A percentile compares a stretch with the other conserved stretches of the same genome.
These are phyloP conservation scores for Torymus aiolomorphi DNA, from an alignment of 2,888 invertebrate species.

Conservation along the genomic window DNA sequence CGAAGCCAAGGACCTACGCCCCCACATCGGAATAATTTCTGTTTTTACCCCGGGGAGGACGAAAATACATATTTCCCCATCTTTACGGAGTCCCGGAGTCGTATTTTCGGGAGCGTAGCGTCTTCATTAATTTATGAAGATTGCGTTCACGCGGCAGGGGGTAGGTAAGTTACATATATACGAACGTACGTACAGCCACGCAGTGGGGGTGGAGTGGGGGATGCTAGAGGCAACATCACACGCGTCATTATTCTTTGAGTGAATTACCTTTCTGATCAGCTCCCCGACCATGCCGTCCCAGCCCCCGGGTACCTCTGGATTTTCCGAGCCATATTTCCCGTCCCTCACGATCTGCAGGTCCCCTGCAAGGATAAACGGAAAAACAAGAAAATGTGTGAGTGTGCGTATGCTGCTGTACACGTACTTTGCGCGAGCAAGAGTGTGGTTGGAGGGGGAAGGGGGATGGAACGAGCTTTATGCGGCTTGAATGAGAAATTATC, in stretches of 20 bases:
- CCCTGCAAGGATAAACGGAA: conserved; percentile 78
- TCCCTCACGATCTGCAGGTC: conserved; percentile 91
- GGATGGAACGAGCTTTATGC: neutral
- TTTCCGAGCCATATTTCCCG: conserved; percentile 88
- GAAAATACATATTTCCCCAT: conserved; percentile 33
- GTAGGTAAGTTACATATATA: no score
- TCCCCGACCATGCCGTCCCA: conserved; percentile 95
- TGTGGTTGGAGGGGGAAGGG: no score
- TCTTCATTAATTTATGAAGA: conserved; percentile 48
- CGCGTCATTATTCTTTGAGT: conserved; percentile 30
- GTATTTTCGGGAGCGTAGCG: conserved; percentile 28
- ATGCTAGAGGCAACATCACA: neutral
- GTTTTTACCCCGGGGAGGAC: neutral
- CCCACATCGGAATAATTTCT: conserved; percentile 1
- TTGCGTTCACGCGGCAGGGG: neutral
- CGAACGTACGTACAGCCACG: no score
- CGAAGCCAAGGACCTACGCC: neutral
- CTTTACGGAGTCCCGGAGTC: conserved; percentile 21
- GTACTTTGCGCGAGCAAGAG: no score
- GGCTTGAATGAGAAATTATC: neutral
- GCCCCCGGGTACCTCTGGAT: conserved; percentile 83
- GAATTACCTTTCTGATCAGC: conserved; percentile 86
- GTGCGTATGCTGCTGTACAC: no score
- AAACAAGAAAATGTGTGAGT: no score
- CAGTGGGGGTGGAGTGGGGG: neutral